A percentile compares a stretch with the other conserved stretches of the same genome.
phyloP scores from a whole-genome alignment of 2,888 invertebrate genomes.

The Glyphotaelius pellucidus region DNA sequence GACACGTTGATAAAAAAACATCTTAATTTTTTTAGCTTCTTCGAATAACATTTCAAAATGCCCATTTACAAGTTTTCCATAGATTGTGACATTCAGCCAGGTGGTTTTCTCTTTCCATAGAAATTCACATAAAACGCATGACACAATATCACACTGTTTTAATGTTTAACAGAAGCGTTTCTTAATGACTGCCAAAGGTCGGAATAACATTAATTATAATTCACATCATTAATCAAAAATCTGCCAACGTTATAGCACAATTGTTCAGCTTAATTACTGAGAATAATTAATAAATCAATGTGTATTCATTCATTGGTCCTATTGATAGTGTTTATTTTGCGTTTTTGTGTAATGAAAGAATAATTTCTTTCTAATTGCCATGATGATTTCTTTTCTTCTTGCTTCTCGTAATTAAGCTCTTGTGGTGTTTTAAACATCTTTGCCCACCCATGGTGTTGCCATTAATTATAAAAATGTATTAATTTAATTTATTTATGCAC shows the following conservation, averaged over 20 bases:
- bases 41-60: neutral
- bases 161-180: slow-evolving; percentile 36
- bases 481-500: too few species aligned
- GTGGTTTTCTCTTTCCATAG: slow-evolving; percentile 14
- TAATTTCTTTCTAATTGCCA: neutral
- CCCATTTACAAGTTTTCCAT: neutral
- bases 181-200: slow-evolving; percentile 31
- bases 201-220: slow-evolving; percentile 29
- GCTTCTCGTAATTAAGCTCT: neutral
- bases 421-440: neutral
- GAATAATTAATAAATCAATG: slow-evolving; percentile 5
- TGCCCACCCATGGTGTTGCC: neutral
- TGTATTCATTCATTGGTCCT: neutral
- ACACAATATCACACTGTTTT: neutral
- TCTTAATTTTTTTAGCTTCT: neutral
- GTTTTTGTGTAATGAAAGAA: neutral
- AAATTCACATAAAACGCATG: slow-evolving; percentile 28
- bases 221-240: slow-evolving; percentile 36
- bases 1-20: neutral
- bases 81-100: neutral
- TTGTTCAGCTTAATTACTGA: neutral
- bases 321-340: neutral
- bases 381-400: neutral
- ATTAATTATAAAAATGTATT: neutral
- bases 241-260: neutral